Evolutionary conservation across 2,797 vertebrate species (phyloP).

Genomic region (Sphenopsis melanotis): DNA sequence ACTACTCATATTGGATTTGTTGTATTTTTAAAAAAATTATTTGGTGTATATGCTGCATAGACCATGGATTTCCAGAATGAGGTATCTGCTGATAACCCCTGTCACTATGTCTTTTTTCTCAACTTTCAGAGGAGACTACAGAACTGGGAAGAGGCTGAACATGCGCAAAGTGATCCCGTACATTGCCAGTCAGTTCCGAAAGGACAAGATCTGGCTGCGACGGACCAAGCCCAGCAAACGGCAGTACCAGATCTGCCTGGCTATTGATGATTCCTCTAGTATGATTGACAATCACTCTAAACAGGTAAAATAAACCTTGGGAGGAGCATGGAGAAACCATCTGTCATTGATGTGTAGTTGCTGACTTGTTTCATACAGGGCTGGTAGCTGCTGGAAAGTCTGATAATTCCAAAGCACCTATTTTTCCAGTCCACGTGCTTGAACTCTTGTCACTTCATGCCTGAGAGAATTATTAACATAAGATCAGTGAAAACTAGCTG

Average conservation of each 20-base stretch:
- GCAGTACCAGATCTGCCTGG: slow-evolving; percentile 96
- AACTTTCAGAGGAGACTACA: slow-evolving; percentile 88
- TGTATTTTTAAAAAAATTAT: background rate
- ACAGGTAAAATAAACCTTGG: slow-evolving; percentile 78
- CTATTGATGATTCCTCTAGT: slow-evolving; percentile 95
- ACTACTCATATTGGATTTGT: background rate
- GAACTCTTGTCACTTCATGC: background rate
- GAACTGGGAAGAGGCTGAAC: slow-evolving; percentile 94
- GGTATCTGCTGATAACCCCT: background rate
- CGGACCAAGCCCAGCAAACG: slow-evolving; percentile 96
- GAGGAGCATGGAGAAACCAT: background rate
- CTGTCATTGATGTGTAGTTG: background rate
- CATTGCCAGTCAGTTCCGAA: slow-evolving; percentile 96
- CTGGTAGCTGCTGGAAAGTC: background rate
- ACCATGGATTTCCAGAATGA: background rate
- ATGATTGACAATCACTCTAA: slow-evolving; percentile 99
- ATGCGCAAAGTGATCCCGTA: slow-evolving; percentile 99
- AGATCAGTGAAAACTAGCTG: background rate
- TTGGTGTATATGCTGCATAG: background rate
- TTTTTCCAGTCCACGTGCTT: background rate
- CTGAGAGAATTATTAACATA: background rate
- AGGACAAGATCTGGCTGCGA: slow-evolving; percentile 98
- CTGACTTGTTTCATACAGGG: background rate
- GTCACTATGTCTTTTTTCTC: background rate
- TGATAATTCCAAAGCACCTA: background rate